Percentiles rank a stretch among this genome's conserved stretches.
Evolutionary conservation across 2,888 invertebrate species (phyloP).

Genomic region (Orgyia antiqua): DNA sequence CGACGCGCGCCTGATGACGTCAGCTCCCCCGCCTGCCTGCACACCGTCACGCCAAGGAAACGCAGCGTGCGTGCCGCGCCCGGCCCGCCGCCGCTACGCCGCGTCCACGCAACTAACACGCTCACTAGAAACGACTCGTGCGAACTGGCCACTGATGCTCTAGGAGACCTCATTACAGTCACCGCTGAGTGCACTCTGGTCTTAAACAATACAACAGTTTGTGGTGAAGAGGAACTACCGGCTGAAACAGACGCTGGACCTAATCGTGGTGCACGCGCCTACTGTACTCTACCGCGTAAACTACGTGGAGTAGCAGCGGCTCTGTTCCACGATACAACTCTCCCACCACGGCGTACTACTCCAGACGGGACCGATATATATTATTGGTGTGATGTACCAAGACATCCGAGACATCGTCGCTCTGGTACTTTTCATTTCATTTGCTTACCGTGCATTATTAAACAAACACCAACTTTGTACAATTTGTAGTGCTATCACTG

Average conservation of each 20-base stretch:
- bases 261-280: slow-evolving; percentile 53
- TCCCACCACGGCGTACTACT: slow-evolving; percentile 86
- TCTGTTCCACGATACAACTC: slow-evolving; percentile 45
- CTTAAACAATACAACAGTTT: slow-evolving; percentile 42
- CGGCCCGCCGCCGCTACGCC: slow-evolving; percentile 42
- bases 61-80: slow-evolving; percentile 30
- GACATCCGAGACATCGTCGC: slow-evolving; percentile 35
- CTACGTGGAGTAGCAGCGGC: slow-evolving; percentile 47
- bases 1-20: slow-evolving; percentile 50
- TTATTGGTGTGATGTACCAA: slow-evolving; percentile 91
- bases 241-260: slow-evolving; percentile 17
- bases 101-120: slow-evolving; percentile 22
- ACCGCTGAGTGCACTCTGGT: slow-evolving; percentile 5
- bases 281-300: slow-evolving; percentile 71
- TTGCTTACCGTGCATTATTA: too few relatives aligned
- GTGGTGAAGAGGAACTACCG: slow-evolving; percentile 85
- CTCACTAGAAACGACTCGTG: slow-evolving; percentile 47
- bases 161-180: slow-evolving; percentile 18
- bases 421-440: slow-evolving; percentile 62
- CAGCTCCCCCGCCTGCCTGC: slow-evolving; percentile 72
- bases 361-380: slow-evolving; percentile 91
- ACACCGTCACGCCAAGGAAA: slow-evolving; percentile 43
- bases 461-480: too few relatives aligned
- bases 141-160: slow-evolving; percentile 42
- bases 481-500: too few relatives aligned